Base-by-base conservation (phyloP, 2,113 vertebrate species). In the Bucco capensis region DNA sequence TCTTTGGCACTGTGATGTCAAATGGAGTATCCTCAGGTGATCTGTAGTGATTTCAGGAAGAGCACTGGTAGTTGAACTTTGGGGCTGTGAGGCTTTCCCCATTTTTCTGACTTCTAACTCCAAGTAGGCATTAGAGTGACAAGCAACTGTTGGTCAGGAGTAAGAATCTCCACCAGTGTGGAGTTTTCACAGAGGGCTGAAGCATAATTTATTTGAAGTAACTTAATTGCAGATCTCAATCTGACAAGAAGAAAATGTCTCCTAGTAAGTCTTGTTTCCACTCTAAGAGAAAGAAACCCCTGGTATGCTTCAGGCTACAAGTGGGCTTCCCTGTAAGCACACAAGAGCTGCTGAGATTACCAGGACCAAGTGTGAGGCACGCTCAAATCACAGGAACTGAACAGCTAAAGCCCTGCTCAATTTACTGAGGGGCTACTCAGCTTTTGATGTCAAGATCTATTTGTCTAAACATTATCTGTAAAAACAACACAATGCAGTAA, bases 401-500 rank as follows among this genome's bases (percentile, higher is more conserved):
- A 72, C 57, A 75, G 74, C 86, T 95, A 92, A 93, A 95, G 74
- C 86, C 44, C 61, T 88, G 69, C 74, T 93, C 70, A 87, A 89
- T 92, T 96, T 90, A 70, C 89, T 89, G 90, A 82, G 82, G 93
- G 56, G 74, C 71, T 82, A 82, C 83, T 50, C 60, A 82, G 86
- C 92, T 93, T 84, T 81, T 90, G 88, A 65, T 81, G 92, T 95
- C 94, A 90, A 89, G 86, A 93, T 86, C 92, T 96, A 94, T 93
- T 96, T 96, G 90, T 92, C 90, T 92, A 88, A 93, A 88, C 2
- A 19, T 92, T 95, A 94, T 90, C 83, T 77, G 77, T 88, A 92
- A 92, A 92, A 91, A 94, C 92, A 93, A 90, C 81, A 90, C 89
- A 90, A 94, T 92, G 77, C 74, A 94, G 93, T 82, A 86, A 92